Conservation (phyloP, 1,140 invertebrate genomes). For the Steinernema khuongi region DNA sequence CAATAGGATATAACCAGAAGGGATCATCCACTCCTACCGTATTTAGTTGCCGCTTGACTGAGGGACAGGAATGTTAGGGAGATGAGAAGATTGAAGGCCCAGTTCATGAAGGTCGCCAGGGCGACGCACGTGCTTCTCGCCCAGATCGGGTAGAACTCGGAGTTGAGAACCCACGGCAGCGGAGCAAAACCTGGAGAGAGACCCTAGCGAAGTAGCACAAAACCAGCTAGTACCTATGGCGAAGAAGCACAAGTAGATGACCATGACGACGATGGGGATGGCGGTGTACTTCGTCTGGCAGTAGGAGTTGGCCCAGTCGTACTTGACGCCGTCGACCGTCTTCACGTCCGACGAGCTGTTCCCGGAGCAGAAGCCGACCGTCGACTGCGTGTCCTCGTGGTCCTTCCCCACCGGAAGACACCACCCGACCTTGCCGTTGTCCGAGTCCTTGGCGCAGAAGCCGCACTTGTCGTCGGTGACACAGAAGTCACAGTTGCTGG, state of each 20-base stretch:
- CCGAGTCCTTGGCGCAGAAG: conserved; percentile 31
- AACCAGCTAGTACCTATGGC: conserved; percentile 47
- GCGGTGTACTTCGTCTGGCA: conserved; percentile 46
- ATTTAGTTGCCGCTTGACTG: conserved; percentile 62
- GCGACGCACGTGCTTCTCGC: conserved; percentile 65
- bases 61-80: conserved; percentile 66
- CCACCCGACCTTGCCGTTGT: conserved; percentile 20
- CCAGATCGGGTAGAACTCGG: conserved; percentile 68
- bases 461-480: conserved; percentile 46
- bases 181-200: conserved; percentile 65
- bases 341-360: no score
- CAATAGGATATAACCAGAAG: conserved; percentile 22
- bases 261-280: conserved; percentile 50
- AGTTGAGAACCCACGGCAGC: conserved; percentile 69
- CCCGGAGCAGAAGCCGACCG: background rate
- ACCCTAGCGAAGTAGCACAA: no score
- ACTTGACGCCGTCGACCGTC: no score
- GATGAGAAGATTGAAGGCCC: conserved; percentile 65
- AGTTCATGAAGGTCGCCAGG: conserved; percentile 66
- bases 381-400: background rate
- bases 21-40: conserved; percentile 58
- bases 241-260: conserved; percentile 49
- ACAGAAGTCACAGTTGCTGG: conserved; percentile 48
- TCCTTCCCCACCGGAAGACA: conserved; percentile 35
- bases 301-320: conserved; percentile 38